Evolutionary conservation across 2,888 invertebrate genomes (phyloP), one percentile per base, ranked within the genome.

Genomic region (Diadegma fenestrale): DNA sequence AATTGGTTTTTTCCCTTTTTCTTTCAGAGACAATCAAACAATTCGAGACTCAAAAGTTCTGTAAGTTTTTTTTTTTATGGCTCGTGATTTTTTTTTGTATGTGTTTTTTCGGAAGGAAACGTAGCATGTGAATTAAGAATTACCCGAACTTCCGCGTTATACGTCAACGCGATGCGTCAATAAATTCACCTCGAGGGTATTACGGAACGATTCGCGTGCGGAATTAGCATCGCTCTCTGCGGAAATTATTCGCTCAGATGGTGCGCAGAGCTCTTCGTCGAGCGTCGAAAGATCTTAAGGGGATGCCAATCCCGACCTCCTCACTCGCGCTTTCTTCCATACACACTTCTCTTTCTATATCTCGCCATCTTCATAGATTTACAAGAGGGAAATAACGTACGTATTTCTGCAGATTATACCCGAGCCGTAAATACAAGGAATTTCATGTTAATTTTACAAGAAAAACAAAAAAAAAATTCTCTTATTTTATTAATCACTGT

Each of bases 341-440:
- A 26, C 26, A 14, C 26, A 58, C 58, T 26, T 58, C 79, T 58
- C 69, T 54, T 69, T 71, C 66, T 51, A 12, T 66, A 19, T 45
- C 51, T 80, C 73, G 43, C 78, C 61, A 58, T 82, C 78, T 69
- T 43, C 41, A 72, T 75, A 78, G 82, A 87, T 88, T 87, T 88
- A 86, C 88, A 87, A 84, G n/a, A n/a, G 84, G 85, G 82, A 87
- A 88, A 87, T 87, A 80, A 64, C 64, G 8, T 69, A n/a, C 43
- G 17, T 43, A 54, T 66, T 45, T 22, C 61, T 71, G 26, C 43
- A 76, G 33, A 79, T 69, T 64, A 58, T 37, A 77, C 10, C 66
- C 54, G 41, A 14, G 37, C 48, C 37, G 26, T 54, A 66, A 22
- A 48, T 51, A 77, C 10, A 41, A 12, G 64, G 10, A n/a, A 41